Conservation (phyloP, 2,113 vertebrate species). For the Mesocricetus auratus region DNA sequence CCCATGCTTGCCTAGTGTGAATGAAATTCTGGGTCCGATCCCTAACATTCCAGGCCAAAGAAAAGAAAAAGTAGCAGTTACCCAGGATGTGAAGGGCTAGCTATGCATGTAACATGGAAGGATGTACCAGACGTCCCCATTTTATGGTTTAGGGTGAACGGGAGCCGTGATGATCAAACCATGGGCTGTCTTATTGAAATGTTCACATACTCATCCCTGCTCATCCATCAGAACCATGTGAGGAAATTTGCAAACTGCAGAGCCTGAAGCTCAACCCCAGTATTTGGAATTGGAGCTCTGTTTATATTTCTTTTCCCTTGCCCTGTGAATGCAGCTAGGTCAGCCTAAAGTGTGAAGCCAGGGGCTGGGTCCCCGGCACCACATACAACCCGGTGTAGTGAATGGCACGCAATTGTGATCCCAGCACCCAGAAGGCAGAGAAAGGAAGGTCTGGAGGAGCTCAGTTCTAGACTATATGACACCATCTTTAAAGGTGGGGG, state of each 20-base stretch:
- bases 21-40: neutral
- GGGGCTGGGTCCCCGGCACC: neutral
- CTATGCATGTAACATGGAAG: too few relatives aligned
- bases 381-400: neutral
- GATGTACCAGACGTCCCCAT: too few relatives aligned
- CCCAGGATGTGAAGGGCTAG: neutral
- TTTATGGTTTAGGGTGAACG: neutral
- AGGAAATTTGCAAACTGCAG: neutral
- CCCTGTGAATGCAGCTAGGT: too few relatives aligned
- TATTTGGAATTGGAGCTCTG: neutral
- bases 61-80: neutral
- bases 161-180: neutral
- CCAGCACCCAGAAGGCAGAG: neutral
- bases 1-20: neutral
- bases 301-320: neutral
- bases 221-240: neutral
- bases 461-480: neutral
- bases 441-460: neutral
- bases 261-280: neutral
- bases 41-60: neutral
- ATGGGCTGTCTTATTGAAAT: neutral
- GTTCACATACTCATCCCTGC: neutral
- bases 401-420: neutral
- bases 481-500: neutral
- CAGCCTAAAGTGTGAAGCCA: too few relatives aligned